Percentiles rank a stretch among this genome's conserved stretches.
Conservation (phyloP, 2,113 vertebrate species). For the Pelmatolapia mariae region DNA sequence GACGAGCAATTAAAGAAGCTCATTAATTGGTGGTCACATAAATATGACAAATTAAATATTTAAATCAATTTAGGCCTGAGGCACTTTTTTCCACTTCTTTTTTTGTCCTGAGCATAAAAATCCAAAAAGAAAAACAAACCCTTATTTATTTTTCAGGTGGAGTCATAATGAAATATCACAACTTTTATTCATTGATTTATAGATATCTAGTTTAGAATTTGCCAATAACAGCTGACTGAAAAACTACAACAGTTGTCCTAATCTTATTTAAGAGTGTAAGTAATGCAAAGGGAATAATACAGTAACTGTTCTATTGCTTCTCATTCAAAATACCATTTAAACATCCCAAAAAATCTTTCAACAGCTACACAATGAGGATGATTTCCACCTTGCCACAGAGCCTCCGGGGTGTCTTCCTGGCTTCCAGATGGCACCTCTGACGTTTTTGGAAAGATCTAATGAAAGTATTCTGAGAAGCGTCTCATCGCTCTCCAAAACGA, state of each 20-base stretch:
- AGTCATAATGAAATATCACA: background rate
- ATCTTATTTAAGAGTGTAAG: background rate
- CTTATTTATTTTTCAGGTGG: background rate
- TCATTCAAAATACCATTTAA: background rate
- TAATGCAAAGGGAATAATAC: background rate
- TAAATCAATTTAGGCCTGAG: background rate
- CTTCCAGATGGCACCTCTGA: conserved; percentile 2
- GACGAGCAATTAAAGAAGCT: background rate
- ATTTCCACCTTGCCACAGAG: background rate
- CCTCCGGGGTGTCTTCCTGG: background rate
- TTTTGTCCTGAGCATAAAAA: background rate
- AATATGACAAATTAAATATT: background rate
- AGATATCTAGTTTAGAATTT: background rate
- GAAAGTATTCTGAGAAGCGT: conserved; percentile 28
- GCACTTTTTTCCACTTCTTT: background rate
- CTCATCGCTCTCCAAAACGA: conserved; percentile 10
- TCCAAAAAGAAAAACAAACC: background rate
- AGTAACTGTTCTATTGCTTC: background rate
- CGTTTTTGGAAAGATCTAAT: background rate
- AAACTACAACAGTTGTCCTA: background rate
- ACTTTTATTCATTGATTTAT: background rate
- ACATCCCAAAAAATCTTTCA: background rate
- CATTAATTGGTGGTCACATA: background rate
- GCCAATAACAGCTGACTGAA: background rate
- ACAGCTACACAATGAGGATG: background rate